Evolutionary conservation across 2,113 vertebrate genomes (phyloP), one percentile per base, ranked within the genome.

Genomic region (Calidris pugnax): DNA sequence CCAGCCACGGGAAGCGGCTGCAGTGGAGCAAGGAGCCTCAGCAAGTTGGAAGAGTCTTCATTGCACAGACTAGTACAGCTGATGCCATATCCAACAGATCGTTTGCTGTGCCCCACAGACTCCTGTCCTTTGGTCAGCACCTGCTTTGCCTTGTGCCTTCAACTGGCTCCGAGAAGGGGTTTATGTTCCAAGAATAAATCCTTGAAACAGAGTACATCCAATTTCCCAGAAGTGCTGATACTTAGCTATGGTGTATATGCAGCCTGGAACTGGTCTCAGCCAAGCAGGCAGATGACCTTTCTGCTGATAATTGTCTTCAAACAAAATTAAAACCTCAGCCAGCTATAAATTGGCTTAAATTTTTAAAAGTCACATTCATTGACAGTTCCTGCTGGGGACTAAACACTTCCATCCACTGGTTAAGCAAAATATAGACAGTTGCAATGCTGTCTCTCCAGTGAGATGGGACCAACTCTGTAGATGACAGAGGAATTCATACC

Each of bases 351-450:
- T 84, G 7, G 35, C 30, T 75, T 71, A 48, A 20, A 48, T 71
- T 84, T 89, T 92, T 68, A 30, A 73, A 96, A 93, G 85, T 81
- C 72, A 78, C 69, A 90, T 96, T 90, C 48, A 81, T 45, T 77
- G 48, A 81, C 23, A 81, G 24, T n/a, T 91, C 39, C 56, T 77
- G 28, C 43, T 81, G 68, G 39, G 45, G 21, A 81, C 43, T 72
- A 81, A 90, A 89, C 18, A 53, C 9, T 77, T 92, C 43, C 14
- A 32, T 53, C 19, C 55, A 72, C 15, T 8, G 2, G 19, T 26
- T 37, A 77, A 68, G 47, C 51, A 84, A 92, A 86, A 80, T 50
- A 71, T 3, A 88, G 23, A 5, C 47, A 84, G 56, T 14, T 74
- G 27, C 43, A 80, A n/a, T 14, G 33, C 28, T 55, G 37, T 26